Evolutionary conservation across 1,140 invertebrate genomes (phyloP), one percentile per base, ranked within the genome.

Genomic region (Laodelphax striatellus): DNA sequence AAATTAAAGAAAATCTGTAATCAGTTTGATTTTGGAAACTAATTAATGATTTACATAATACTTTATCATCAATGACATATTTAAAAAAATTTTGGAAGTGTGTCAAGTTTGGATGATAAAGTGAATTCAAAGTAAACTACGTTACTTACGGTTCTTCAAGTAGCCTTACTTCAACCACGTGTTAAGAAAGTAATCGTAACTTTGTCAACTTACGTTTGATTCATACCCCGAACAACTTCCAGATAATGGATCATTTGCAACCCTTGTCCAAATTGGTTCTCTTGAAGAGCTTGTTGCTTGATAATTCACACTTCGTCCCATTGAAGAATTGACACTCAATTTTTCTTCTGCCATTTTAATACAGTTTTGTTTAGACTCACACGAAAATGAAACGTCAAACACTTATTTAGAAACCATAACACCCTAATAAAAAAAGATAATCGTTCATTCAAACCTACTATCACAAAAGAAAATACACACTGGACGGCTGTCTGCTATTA

Each of bases 191-290:
- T 38, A 9, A 11, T 13, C 34, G 2, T 2, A 38, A 38, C 1
- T 38, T 9, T 38, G 43, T 31, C 38, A 43, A 60, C 60, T 62
- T 62, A 52, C 55, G 55, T 50, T 62, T 28, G 54, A 57, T 22
- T 34, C 34, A 28, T 46, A 46, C 17, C 57, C 41, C 5, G 55
- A 62, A 34, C 24, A 16, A 21, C 52, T 57, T 28, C 31, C 58
- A 13, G 34, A 50, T 42, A 42, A 44, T 14, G 63, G 63, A 57
- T 64, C 63, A 57, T 52, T 57, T 16, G 63, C 52, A 42, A 64
- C 63, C 50, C 63, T 62, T 14, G 63, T 64, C 63, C 63, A 64
- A 42, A 64, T 64, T 17, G 63, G 63, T 53, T 64, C 63, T 38
- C 63, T 64, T 10, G 63, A 61, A 31, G 58, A 60, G 28, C 44